These are phyloP conservation scores for Triplophysa rosa DNA, from an alignment of 2,113 vertebrate species.

Conservation along the genomic window DNA sequence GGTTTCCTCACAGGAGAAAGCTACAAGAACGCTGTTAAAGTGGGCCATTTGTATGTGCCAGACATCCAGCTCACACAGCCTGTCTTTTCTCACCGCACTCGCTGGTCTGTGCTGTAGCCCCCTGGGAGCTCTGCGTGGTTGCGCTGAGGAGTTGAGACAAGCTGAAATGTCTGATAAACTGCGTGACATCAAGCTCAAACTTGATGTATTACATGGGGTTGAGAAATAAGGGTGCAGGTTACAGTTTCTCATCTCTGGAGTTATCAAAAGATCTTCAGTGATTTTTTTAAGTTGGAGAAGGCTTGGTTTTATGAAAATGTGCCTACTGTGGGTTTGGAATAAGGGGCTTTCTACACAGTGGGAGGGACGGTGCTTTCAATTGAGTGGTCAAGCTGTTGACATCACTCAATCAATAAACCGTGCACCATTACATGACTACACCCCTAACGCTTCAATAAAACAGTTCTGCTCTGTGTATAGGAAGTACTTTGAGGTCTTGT, in stretches of 20 bases:
- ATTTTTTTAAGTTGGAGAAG: constrained; percentile 27
- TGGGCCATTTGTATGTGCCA: constrained; percentile 60
- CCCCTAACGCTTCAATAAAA: neutral
- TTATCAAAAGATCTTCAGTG: constrained; percentile 13
- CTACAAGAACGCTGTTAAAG: constrained; percentile 43
- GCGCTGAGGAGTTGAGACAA: constrained; percentile 53
- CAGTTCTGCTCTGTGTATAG: neutral
- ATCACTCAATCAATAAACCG: neutral
- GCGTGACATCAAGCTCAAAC: constrained; percentile 8
- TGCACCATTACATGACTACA: neutral
- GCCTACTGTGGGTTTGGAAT: neutral
- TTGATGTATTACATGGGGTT: constrained; percentile 63
- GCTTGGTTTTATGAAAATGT: constrained; percentile 6
- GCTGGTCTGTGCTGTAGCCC: constrained; percentile 57
- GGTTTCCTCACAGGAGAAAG: constrained; percentile 31
- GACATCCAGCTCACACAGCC: constrained; percentile 43
- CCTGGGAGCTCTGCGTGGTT: constrained; percentile 17
- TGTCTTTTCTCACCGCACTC: constrained; percentile 54
- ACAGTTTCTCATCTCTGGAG: constrained; percentile 54
- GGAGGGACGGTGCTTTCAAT: neutral
- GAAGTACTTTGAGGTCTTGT: neutral
- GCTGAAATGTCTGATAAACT: constrained; percentile 67
- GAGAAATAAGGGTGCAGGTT: constrained; percentile 69
- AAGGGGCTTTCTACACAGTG: neutral
- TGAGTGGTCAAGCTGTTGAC: neutral